These are phyloP conservation scores for Cryptoleucopteryx plumbea DNA, from an alignment of 2,113 vertebrate genomes.

Conservation along the genomic window DNA sequence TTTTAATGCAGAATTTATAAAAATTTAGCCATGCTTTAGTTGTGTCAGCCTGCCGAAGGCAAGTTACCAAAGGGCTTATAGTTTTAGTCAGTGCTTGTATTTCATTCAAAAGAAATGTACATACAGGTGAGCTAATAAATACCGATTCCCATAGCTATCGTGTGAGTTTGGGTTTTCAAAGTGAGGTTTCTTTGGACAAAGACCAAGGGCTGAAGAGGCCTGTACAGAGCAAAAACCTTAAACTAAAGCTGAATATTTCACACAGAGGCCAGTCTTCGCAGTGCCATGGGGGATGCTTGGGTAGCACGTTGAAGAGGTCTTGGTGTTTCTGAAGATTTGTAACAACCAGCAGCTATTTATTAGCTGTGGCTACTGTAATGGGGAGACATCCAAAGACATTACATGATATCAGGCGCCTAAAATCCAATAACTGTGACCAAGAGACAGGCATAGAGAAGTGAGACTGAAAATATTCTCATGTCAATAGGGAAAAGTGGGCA, in stretches of 20 bases:
- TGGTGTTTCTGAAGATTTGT: neutral
- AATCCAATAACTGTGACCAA: neutral
- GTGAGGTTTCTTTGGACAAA: neutral
- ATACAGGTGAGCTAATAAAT: neutral
- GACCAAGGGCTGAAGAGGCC: neutral
- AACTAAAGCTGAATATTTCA: neutral
- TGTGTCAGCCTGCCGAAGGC: neutral
- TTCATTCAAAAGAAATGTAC: neutral
- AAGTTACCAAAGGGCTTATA: neutral
- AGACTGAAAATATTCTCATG: neutral
- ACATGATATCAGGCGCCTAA: neutral
- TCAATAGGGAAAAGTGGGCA: neutral
- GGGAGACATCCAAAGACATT: neutral
- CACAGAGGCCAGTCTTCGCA: neutral
- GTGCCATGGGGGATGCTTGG: neutral
- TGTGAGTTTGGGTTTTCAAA: neutral
- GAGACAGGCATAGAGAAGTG: neutral
- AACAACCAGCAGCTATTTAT: neutral
- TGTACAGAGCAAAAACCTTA: neutral
- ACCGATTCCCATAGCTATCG: neutral
- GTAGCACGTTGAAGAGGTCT: neutral
- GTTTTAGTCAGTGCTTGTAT: neutral
- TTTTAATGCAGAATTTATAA: neutral
- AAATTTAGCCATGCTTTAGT: neutral
- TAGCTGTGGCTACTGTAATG: neutral